Base-by-base conservation (phyloP, 2,797 vertebrate species). In the Pteronotus mesoamericanus region DNA sequence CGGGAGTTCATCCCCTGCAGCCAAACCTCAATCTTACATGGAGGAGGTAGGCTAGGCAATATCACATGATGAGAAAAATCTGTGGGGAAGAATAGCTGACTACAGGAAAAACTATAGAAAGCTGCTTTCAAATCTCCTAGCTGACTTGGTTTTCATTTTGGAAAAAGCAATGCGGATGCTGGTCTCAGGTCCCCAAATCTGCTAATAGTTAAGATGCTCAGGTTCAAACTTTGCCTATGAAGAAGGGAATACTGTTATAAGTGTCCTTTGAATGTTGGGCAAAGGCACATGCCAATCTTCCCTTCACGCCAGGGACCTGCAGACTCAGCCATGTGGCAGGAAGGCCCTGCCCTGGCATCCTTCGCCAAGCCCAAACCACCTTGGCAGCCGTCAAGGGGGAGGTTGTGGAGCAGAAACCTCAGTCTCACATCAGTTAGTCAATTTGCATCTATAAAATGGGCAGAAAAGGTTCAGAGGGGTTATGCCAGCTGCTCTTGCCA, bases 11-110 rank as follows among this genome's bases (percentile, higher is more conserved):
- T 90, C 88, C 92, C 92, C 94, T 96, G 89, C 82, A 97, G 96
- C 93, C 96, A 97, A 96, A 94, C 96, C 97, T 97, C 96, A 96
- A 83, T 94, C 93, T 97, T 90, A 95, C 92, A 92, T 77, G 93
- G 94, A 97, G 89, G 93, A 94, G 93, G 88, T 94, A 93, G 69
- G 75, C 79, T 85, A 89, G 87, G 78, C 89, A 57, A 57, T 90
- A 96, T 92, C 95, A 94, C 87, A 92, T 89, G 90, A 96, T 84
- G 92, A 86, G 80, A 71, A 94, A 93, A 94, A 84, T 91, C 71
- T 89, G 92, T 88, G 89, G 69, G 79, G 64, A 75, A 86, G 42
- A 97, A 93, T 37, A 91, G 94, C 96, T 53, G 78, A 97, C 68
- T 78, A 59, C 18, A 75, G 87, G 82, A 91, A 91, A 95, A 96